Conservation (phyloP, 2,888 invertebrate genomes). For the Ochlodes sylvanus region DNA sequence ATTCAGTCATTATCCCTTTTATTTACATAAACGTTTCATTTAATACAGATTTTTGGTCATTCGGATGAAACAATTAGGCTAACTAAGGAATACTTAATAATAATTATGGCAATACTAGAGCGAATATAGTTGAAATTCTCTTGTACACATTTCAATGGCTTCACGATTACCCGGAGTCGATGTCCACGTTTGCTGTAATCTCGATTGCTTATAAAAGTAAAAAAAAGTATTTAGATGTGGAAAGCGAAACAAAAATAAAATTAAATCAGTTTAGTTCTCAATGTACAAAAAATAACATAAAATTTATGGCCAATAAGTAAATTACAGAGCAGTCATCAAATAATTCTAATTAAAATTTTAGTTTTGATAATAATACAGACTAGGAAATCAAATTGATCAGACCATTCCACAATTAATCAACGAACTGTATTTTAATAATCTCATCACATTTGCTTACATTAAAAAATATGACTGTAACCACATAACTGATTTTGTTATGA, state of each 20-base stretch:
- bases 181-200: constrained; percentile 22
- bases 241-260: background rate
- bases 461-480: background rate
- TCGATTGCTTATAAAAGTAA: constrained; percentile 15
- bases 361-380: constrained; percentile 6
- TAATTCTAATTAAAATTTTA: background rate
- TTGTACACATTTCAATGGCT: constrained; percentile 32
- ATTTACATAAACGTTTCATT: constrained; percentile 27
- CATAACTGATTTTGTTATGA: background rate
- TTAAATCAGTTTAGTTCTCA: background rate
- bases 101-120: constrained; percentile 35
- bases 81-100: constrained; percentile 24
- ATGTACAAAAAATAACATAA: background rate
- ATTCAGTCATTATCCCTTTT: constrained; percentile 57
- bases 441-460: background rate
- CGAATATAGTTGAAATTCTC: constrained; percentile 18
- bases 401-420: background rate
- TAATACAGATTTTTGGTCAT: constrained; percentile 36
- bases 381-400: background rate
- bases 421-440: background rate
- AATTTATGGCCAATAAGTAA: background rate
- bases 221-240: background rate
- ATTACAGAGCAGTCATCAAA: background rate
- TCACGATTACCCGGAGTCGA: constrained; percentile 17
- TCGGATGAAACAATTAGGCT: constrained; percentile 32